phyloP scores from a whole-genome alignment of 2,113 vertebrate genomes.

The Regulus satrapa region DNA sequence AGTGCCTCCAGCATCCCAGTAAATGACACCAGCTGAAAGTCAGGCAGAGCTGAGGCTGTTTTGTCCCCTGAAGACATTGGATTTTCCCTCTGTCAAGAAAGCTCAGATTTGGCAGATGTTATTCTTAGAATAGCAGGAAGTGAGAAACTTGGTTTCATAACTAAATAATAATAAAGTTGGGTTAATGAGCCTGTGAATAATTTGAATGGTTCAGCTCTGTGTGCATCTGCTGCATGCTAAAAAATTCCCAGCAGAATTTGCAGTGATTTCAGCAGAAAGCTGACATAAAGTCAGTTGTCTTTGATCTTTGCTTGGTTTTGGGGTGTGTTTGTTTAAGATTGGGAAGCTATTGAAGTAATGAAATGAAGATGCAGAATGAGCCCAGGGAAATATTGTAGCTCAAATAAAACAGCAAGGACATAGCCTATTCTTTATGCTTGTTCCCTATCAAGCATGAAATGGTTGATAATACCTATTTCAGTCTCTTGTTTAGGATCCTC shows the following conservation, averaged over 20 bases:
- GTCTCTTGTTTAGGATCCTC: background rate
- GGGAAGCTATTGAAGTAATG: background rate
- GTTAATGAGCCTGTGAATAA: background rate
- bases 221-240: background rate
- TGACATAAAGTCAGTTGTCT: background rate
- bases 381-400: background rate
- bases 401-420: background rate
- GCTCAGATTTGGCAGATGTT: background rate
- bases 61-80: background rate
- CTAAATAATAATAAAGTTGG: background rate
- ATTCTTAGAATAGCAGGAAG: constrained; percentile 11
- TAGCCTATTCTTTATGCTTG: background rate
- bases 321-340: background rate
- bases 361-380: background rate
- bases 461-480: background rate
- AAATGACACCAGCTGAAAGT: background rate
- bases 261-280: background rate
- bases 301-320: background rate
- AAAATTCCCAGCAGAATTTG: background rate
- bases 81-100: background rate
- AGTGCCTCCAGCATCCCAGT: background rate
- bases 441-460: background rate
- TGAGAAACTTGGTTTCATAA: constrained; percentile 15
- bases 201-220: background rate
- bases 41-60: background rate